Percentiles rank a stretch among this genome's conserved stretches.
Evolutionary conservation across 2,888 invertebrate species (phyloP).

Genomic region (Mactromeris polynyma): DNA sequence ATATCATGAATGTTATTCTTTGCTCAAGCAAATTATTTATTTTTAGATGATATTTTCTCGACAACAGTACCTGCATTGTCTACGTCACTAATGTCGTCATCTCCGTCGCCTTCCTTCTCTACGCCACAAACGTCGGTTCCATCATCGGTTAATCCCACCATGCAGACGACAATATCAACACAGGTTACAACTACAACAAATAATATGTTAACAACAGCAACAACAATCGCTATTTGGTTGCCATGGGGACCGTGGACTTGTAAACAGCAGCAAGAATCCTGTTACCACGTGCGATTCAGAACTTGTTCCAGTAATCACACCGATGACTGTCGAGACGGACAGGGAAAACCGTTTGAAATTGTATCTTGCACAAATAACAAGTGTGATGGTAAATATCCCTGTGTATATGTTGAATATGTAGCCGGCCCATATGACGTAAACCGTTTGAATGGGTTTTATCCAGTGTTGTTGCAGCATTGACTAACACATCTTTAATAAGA

Average conservation of each 20-base stretch:
- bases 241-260: slow-evolving; percentile 35
- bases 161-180: neutral
- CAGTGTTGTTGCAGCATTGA: too few species aligned
- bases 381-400: slow-evolving; percentile 24
- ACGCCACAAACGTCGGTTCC: neutral
- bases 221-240: slow-evolving; percentile 16
- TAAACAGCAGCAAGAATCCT: neutral
- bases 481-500: too few species aligned
- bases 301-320: slow-evolving; percentile 17
- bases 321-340: too few species aligned
- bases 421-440: neutral
- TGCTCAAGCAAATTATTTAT: too few species aligned
- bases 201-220: neutral
- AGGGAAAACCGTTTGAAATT: too few species aligned
- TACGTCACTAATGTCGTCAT: neutral
- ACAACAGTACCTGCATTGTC: neutral
- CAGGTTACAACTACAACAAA: neutral
- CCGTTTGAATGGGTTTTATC: too few species aligned
- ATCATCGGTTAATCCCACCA: neutral
- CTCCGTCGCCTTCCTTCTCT: neutral
- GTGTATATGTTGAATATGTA: neutral
- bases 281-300: slow-evolving; percentile 31
- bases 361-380: neutral
- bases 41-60: neutral
- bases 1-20: too few species aligned